Conservation (phyloP, 2,113 vertebrate species). For the Taxidea taxus region DNA sequence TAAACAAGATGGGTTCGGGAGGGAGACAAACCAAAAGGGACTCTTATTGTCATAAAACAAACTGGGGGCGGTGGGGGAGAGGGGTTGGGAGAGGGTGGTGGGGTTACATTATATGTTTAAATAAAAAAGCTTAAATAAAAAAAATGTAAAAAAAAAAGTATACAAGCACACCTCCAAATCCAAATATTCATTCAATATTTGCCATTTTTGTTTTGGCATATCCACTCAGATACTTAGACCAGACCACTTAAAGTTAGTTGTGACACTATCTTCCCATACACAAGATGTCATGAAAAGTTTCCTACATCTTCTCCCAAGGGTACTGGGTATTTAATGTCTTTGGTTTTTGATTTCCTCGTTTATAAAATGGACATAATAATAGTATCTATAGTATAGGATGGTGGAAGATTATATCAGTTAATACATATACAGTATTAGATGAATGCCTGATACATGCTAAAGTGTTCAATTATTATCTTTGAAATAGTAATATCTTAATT, state of each 20-base stretch:
- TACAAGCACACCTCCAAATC: background rate
- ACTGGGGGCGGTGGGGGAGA: too few species aligned
- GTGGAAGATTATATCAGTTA: background rate
- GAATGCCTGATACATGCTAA: background rate
- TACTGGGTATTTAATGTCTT: background rate
- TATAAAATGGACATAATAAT: background rate
- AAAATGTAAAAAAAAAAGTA: too few species aligned
- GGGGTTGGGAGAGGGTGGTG: too few species aligned
- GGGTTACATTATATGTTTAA: too few species aligned
- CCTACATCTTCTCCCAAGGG: background rate
- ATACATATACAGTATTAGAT: background rate
- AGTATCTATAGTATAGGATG: background rate
- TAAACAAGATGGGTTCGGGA: too few species aligned
- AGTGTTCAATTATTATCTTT: background rate
- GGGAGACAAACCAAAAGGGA: too few species aligned
- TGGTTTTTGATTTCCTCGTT: background rate
- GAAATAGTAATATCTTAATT: background rate
- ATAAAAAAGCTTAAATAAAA: too few species aligned
- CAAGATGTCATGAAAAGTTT: background rate
- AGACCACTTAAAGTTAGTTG: background rate
- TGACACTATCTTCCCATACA: background rate
- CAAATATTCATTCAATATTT: background rate
- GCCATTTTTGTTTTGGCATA: background rate
- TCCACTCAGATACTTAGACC: background rate
- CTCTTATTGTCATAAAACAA: too few species aligned